Percentiles rank a stretch among this genome's conserved stretches.
Evolutionary conservation across 2,888 invertebrate genomes (phyloP).

Genomic region (Lepidocyrtoides sp.): DNA sequence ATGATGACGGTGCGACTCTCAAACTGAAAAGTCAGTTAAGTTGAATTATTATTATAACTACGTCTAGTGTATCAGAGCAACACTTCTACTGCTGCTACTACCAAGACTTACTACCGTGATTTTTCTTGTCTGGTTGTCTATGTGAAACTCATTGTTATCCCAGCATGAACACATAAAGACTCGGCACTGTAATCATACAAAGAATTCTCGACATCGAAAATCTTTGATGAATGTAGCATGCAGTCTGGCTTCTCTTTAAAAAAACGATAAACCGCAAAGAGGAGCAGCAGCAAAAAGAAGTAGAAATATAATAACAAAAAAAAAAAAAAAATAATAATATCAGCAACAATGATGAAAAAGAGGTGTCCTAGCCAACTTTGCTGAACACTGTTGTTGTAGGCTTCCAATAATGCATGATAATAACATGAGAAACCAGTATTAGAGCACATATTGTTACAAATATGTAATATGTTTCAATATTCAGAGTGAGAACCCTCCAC

Average conservation of each 20-base stretch:
- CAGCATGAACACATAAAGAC: slow-evolving; percentile 29
- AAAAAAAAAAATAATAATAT: not conserved
- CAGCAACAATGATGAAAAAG: slow-evolving; percentile 27
- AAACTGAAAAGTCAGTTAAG: not conserved
- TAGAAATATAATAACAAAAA: not conserved
- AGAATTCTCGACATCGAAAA: not conserved
- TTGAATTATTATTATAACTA: too few relatives aligned
- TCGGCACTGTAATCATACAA: slow-evolving; percentile 13
- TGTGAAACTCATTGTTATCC: slow-evolving; percentile 30
- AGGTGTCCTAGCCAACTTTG: slow-evolving; percentile 7
- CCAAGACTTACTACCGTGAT: not conserved
- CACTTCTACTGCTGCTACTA: not conserved
- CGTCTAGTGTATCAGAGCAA: not conserved
- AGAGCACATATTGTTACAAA: too few relatives aligned
- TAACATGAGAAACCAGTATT: slow-evolving; percentile 46
- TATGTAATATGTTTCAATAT: too few relatives aligned
- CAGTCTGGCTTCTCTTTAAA: not conserved
- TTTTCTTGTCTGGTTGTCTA: slow-evolving; percentile 29
- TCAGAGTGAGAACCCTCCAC: too few relatives aligned
- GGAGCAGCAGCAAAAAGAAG: slow-evolving; percentile 6
- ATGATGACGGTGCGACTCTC: too few relatives aligned
- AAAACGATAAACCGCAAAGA: slow-evolving; percentile 33
- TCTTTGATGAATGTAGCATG: not conserved
- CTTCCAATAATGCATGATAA: too few relatives aligned
- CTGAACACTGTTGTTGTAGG: not conserved